Base-by-base conservation (phyloP, 2,888 invertebrate genomes). In the Drosophila yooni region DNA sequence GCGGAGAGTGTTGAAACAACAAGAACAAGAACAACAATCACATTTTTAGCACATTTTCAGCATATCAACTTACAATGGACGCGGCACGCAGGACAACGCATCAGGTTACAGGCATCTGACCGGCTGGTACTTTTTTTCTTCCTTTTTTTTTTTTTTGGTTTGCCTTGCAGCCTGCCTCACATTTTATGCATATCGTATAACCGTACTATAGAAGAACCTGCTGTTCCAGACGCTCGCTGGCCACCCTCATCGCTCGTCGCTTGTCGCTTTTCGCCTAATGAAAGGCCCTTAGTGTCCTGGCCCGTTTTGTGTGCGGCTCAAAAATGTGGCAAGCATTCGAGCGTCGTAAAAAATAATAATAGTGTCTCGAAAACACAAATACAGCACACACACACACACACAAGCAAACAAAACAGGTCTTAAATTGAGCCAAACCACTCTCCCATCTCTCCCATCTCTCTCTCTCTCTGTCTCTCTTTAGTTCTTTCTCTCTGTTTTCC, bases 1-100 rank as follows among this genome's bases (percentile, higher is more conserved):
- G 60, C 52, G 57, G 27, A 21, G 77, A 58, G 67, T 67, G 70
- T 70, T 71, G 53, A 38, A 61, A 48, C 62, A 81, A 63, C 68
- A 60, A 61, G 11, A 18, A 33, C 33, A 33, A 27, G 25, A 60
- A 43, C 43, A 72, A 54, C 66, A 73, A 72, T 60, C 88, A 88
- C 89, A 90, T 80, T 82, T 90, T 87, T 87, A 80, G 88, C 91
- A 87, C 90, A 90, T 90, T 87, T 87, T 75, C 85, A 72, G 82
- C 76, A 76, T 90, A 88, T 88, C 89, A 74, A 65, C 74, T 87
- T 90, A 90, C 90, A 90, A 68, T 71, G 71, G 67, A 63, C 67
- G 63, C 64, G 69, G 51, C 66, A 72, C 74, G 79, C 74, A 83
- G 86, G 88, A 87, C 79, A 29, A 70, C 56, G 85, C 89, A 71